Conservation (phyloP, 2,797 vertebrate genomes). For the Tokudaia muenninki region DNA sequence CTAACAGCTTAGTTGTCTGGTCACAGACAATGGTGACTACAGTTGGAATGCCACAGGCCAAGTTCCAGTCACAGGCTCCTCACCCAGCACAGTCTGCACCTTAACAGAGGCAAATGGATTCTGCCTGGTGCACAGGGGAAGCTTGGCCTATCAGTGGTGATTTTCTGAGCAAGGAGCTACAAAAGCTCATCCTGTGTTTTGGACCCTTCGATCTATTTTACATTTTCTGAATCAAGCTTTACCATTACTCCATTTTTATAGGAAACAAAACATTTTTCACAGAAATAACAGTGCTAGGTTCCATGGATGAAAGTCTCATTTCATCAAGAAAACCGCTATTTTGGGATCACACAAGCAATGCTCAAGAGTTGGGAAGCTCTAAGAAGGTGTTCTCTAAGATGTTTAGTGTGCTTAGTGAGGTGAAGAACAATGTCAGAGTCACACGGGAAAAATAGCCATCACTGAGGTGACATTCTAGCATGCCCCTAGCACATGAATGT, state of each 20-base stretch:
- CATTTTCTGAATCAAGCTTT: neutral
- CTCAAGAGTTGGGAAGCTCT: neutral
- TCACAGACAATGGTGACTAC: neutral
- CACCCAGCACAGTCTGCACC: neutral
- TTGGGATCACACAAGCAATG: neutral
- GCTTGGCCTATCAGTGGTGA: neutral
- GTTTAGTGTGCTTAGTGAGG: neutral
- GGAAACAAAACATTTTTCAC: neutral
- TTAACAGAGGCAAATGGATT: neutral
- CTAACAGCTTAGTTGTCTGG: neutral
- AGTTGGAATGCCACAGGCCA: neutral
- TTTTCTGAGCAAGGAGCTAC: neutral
- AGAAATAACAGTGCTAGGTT: too few relatives aligned
- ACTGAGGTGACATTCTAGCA: accelerated
- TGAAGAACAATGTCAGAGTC: neutral
- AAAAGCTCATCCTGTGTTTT: neutral
- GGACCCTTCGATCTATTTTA: neutral
- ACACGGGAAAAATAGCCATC: neutral
- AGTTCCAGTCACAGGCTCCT: neutral
- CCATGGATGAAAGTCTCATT: neutral
- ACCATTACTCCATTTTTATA: neutral
- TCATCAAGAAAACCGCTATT: neutral
- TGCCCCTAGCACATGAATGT: accelerated
- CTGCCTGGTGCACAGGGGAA: neutral
- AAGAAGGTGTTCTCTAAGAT: neutral